Evolutionary conservation across 2,888 invertebrate genomes (phyloP), one percentile per base, ranked within the genome.

Genomic region (Bombylius major): DNA sequence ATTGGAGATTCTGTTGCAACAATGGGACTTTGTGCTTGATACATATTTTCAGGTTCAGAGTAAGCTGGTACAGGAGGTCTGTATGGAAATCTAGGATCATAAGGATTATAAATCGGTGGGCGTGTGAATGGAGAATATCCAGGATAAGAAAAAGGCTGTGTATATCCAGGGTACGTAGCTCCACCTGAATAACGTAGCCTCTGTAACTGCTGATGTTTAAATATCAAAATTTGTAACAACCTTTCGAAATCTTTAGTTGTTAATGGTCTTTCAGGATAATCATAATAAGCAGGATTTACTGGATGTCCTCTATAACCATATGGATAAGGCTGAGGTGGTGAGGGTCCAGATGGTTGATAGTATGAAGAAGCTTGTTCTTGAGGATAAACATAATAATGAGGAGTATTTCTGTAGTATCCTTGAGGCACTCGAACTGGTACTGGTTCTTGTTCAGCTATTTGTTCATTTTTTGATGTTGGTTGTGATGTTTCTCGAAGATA

Each of bases 191-290:
- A 49, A 8, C 39, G 39, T 7, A 64, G 13, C 32, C 59, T 48
- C 68, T 82, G 81, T 61, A 82, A 65, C 49, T 79, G 75, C 62
- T 77, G 80, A 69, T 86, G 86, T 52, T 85, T 75, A 39, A 81
- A 67, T 45, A 86, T 78, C 56, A 87, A 72, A 67, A 82, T 79
- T 60, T 84, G 82, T 7, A 87, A 72, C 47, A 87, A 70, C 51
- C 81, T 76, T 65, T 84, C 83, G 58, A 86, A 81, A 66, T 87
- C 86, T 64, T 81, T 78, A 3, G 84, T 82, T 65, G 85, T 86
- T 4, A 86, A 80, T 8, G 86, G 86, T 11, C 85, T 80, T 51
- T 81, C 78, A 49, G 84, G 83, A 4, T 79, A 76, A 57, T 80
- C 76, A 57, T 79, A 76, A 59, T 79, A 79, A 33, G 78, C 36